Percentiles rank a stretch among this genome's conserved stretches.
Evolutionary conservation across 2,888 invertebrate genomes (phyloP).

Genomic region (Nephrotoma appendiculata): DNA sequence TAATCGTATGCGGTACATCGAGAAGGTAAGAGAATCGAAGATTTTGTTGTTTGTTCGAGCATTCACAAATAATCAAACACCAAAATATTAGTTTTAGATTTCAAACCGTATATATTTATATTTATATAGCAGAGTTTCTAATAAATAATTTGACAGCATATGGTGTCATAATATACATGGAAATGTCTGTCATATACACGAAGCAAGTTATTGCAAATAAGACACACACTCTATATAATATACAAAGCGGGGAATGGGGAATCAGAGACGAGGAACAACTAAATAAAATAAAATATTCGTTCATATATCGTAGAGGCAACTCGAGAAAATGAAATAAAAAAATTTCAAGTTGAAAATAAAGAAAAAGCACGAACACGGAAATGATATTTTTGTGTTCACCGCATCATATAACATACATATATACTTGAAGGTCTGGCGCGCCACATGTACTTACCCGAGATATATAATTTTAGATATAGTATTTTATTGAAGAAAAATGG

Average conservation of each 20-base stretch:
- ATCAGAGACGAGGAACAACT: background rate
- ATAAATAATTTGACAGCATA: background rate
- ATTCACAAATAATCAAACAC: background rate
- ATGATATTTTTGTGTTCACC: background rate
- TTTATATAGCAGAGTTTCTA: background rate
- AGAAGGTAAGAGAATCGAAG: background rate
- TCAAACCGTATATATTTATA: background rate
- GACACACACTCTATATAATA: background rate
- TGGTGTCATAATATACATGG: background rate
- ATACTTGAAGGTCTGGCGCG: background rate
- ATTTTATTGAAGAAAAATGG: background rate
- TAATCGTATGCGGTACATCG: background rate
- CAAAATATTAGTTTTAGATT: background rate
- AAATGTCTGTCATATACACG: background rate
- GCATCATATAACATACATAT: background rate
- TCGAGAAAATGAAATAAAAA: background rate
- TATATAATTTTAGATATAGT: background rate
- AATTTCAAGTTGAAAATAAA: background rate
- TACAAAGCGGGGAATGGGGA: background rate
- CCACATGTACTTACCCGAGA: background rate
- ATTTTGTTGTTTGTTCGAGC: background rate
- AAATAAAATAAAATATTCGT: background rate
- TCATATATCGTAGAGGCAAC: background rate
- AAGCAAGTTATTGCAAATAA: background rate
- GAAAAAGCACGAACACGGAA: background rate